Base-by-base conservation (phyloP, 2,888 invertebrate species). In the Drosophila recens region DNA sequence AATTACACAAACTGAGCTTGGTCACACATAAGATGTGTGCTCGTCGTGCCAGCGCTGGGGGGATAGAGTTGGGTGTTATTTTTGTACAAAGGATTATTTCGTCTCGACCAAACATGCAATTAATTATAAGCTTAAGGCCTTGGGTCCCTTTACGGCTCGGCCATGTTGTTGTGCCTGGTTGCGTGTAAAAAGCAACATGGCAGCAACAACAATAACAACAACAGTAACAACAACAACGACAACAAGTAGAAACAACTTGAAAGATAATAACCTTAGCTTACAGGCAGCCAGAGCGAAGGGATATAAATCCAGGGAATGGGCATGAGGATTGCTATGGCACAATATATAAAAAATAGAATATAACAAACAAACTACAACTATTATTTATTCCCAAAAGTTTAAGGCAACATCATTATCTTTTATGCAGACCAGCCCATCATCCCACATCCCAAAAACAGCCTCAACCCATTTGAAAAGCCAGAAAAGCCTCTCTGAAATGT, bases 121-220 rank as follows among this genome's bases (percentile, higher is more conserved):
- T 92, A 92, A 92, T 92, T 92, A 92, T 90, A 90, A 91, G 91
- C 91, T 92, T 91, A 91, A 91, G 90, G 91, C 91, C 91, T 90
- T 91, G 90, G 82, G 86, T 84, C 81, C 89, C 84, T 90, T 90
- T 88, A 82, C 75, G 81, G 85, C 84, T 77, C 69, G 75, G 75
- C 68, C 72, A 70, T 73, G 77, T 78, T 81, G 86, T 75, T 77
- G 86, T 79, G 79, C 72, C 82, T 71, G 71, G 72, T 75, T 77
- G 72, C 70, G 72, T 73, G 59, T 84, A 74, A 75, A 77, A 67
- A 77, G 72, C 48, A 80, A 72, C 79, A 73, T 87, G 73, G 61
- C 66, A 74, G 63, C 67, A 75, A 38, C 75, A 75, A 67, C 67
- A 82, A 65, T 66, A 75, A 38, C 75, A 75, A 67, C 67, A 82